Evolutionary conservation across 2,888 invertebrate genomes (phyloP), one percentile per base, ranked within the genome.

Genomic region (Caenorhabditis auriculariae): DNA sequence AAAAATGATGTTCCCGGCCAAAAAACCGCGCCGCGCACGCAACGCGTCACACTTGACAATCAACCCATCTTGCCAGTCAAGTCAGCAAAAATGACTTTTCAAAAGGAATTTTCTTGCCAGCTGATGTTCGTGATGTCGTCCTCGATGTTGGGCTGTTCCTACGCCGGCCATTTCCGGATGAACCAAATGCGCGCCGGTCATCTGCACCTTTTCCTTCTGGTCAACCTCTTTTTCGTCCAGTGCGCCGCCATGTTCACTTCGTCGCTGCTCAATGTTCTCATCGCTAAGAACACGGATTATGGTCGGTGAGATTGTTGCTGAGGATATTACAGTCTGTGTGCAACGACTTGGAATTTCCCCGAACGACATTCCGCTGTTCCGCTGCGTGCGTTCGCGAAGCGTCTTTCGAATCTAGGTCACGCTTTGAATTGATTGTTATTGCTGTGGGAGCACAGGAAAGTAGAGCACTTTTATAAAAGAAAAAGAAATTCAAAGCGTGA

Each of bases 221-320:
- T 69, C 42, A 69, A 72, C 48, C 60, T 72, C 27, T 66, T 67
- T 43, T 59, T 61, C 28, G 62, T 68, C 38, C 48, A 61, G 37
- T 54, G 62, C 29, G 53, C 53, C 35, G 54, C 69, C 26, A 64
- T 66, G 61, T 68, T 66, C 39, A 54, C 70, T 44, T 59, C 66
- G 28, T 65, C 68, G 1, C 54, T 72, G 0, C 51, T 72, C 23
- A 70, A 69, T 39, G 68, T 64, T 9, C 60, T 72, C 37, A 66
- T 72, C 17, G 63, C 70, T 0, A 57, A 68, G 37, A 66, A 69
- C 51, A 69, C 69, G 4, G 69, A 72, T 54, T 69, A 69, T 55
- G 66, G 72, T 72, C 39, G 50, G 66, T 45, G 21, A 35, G 23
- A 44, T 44, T 21, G 21, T 12, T 4, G 21, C 17, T 39, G n/a